Evolutionary conservation across 2,113 vertebrate genomes (phyloP).

Genomic region (Alouatta palliata): DNA sequence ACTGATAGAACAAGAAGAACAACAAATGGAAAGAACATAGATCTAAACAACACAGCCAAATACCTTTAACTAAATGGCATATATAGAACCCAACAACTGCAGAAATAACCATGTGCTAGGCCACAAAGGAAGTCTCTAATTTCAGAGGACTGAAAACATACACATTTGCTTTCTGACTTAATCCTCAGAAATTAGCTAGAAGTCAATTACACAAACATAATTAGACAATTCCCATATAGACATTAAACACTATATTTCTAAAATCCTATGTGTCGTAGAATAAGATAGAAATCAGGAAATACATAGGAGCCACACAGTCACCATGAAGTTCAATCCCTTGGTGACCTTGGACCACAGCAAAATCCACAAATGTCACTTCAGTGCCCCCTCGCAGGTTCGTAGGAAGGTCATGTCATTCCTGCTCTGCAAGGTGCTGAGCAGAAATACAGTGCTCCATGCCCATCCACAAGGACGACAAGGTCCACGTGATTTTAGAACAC

Average conservation of each 20-base stretch:
- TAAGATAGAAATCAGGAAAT: background rate
- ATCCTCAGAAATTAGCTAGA: background rate
- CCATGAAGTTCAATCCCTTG: background rate
- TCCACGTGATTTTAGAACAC: background rate
- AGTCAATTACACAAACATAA: background rate
- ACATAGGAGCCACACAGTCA: background rate
- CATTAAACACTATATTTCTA: background rate
- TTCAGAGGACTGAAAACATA: background rate
- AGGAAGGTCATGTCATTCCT: background rate
- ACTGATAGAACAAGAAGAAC: background rate
- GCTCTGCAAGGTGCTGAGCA: background rate
- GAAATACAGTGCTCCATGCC: background rate
- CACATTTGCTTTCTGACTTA: background rate
- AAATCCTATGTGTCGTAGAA: background rate
- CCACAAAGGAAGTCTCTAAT: background rate
- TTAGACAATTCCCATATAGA: background rate
- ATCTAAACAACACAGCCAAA: too few relatives aligned
- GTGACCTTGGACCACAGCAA: background rate
- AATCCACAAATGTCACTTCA: background rate
- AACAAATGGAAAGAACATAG: background rate
- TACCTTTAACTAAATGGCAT: background rate
- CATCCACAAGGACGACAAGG: background rate
- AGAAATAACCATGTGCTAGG: background rate
- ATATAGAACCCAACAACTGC: background rate
- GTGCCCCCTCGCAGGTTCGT: background rate